Evolutionary conservation across 2,888 invertebrate genomes (phyloP), one percentile per base, ranked within the genome.

Genomic region (Cylloceria caligata): DNA sequence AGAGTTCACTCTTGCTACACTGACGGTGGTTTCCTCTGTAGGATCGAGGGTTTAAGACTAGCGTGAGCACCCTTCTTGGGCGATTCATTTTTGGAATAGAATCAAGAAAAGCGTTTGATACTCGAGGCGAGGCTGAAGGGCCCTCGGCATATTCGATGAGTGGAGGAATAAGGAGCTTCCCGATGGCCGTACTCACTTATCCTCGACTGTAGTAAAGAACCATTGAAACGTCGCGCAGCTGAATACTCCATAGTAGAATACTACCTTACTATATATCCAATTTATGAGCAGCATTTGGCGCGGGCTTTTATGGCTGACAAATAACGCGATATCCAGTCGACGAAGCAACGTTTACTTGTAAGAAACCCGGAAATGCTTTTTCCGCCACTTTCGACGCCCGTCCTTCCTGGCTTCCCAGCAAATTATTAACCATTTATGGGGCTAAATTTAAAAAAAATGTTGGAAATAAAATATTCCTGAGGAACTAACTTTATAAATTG

Each of bases 111-210:
- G 69, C 68, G 78, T 75, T 64, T 74, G 78, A 73, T 57, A 74
- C 81, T 81, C 78, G 81, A 81, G 81, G 78, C 78, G 57, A 27
- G 57, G 42, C 74, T 74, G 78, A 67, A 81, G 81, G 81, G 78
- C 74, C 64, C 81, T 81, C 60, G 65, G 81, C 78, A 81, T 81
- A 81, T 81, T 81, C 81, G 81, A 81, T 81, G 81, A 81, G 73
- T 78, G 81, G 60, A 68, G 65, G 74, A 74, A 81, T 81, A 76
- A 67, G 67, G 47, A 77, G 49, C 60, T 77, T 57, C n/a, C 77
- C 30, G 71, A 78, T 81, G 57, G 73, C 34, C 52, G 39, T 69
- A 69, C 57, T 74, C 68, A 64, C 81, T 77, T 57, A 77, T 68
- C 45, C 77, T 62, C 21, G 24, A 52, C 49, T 49, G 21, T 11